These are phyloP conservation scores for Lophotriccus pileatus DNA, from an alignment of 2,797 vertebrate species.

Conservation along the genomic window DNA sequence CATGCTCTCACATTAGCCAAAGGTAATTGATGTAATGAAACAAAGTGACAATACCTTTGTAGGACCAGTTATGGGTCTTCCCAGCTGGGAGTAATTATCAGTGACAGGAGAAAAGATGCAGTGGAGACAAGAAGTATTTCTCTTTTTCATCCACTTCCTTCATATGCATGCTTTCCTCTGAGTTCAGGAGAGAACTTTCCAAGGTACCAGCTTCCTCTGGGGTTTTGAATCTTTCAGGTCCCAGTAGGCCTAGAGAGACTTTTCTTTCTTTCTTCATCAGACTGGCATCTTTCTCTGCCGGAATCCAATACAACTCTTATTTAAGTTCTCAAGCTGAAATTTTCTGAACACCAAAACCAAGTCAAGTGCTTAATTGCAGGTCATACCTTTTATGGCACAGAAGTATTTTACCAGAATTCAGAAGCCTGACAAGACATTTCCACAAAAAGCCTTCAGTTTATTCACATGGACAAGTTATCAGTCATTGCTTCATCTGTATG, in stretches of 20 bases:
- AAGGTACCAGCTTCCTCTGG: neutral
- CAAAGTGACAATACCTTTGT: neutral
- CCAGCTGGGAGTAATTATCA: neutral
- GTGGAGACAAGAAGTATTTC: neutral
- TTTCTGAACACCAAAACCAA: slow-evolving; percentile 22
- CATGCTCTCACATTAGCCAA: neutral
- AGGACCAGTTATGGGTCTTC: neutral
- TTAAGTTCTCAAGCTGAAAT: neutral
- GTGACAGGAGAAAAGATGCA: neutral
- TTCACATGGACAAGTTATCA: neutral
- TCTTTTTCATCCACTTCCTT: neutral
- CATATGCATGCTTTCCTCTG: neutral
- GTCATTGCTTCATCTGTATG: slow-evolving; percentile 14
- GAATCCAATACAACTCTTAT: neutral
- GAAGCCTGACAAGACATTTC: neutral
- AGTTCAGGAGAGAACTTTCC: neutral
- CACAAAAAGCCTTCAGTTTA: neutral
- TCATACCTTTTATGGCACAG: neutral
- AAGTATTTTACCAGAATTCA: neutral
- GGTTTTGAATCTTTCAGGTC: neutral
- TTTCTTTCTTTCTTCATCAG: neutral
- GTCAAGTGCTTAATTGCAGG: slow-evolving; percentile 9
- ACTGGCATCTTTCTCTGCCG: neutral
- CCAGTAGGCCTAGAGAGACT: neutral
- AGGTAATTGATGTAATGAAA: neutral